Evolutionary conservation across 53 echinoderm and acorn worm genomes (phyloP), one percentile per base, ranked within the genome.

Genomic region (Astropecten irregularis): DNA sequence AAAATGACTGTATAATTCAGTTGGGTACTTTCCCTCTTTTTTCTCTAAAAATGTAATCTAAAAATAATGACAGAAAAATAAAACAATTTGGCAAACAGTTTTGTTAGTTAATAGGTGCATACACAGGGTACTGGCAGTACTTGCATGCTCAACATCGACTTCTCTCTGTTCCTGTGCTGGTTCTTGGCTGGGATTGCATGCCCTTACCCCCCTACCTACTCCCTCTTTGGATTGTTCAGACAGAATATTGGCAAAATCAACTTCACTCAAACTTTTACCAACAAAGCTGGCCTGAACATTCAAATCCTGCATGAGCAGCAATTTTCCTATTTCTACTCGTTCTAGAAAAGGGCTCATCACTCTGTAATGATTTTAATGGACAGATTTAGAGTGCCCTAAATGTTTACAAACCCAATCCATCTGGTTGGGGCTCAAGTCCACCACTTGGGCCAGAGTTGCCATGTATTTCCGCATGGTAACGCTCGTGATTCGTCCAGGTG

Each of bases 331-430:
- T 33, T 76, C 2, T 37, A 76, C 76, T 8, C 76, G 18, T 49
- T 76, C 76, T 10, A 76, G n/a, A 16, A 76, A 76, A 21, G 56
- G 36, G 48, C 56, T 56, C 76, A 76, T 76, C 0, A 7, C 2
- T n/a, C 76, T 14, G 39, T 76, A 56, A 18, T 76, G 76, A 56
- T 76, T 7, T 9, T 57, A 19, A 57, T 76, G 76, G 3, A 76
- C 76, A 25, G 5, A 2, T 26, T 76, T 40, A 6, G 56, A 21
- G 76, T 76, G 76, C 1, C 76, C 76, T 1, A 76, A 20, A 46
- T 76, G 76, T 36, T 57, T 35, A 48, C 40, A 76, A 3, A 76
- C 76, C 76, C 76, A 76, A 26, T 76, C 76, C 27, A 76, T 20
- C 18, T 76, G 76, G 14, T 35, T 76, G 0, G 56, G 37, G 37